Base-by-base conservation (phyloP, 2,888 invertebrate species). In the Macrophya annulata region DNA sequence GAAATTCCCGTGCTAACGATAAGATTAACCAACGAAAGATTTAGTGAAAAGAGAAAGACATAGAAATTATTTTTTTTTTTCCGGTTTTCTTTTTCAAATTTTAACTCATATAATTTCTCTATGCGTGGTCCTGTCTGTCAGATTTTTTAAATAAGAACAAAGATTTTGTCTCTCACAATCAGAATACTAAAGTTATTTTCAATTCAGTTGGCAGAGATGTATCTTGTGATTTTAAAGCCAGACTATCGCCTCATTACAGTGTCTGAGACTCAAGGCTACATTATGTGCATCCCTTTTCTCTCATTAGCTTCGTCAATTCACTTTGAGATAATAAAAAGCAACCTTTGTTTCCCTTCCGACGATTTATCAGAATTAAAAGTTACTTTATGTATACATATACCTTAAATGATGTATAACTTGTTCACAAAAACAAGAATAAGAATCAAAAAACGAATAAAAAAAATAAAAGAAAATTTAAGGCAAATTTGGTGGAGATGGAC, bases 221-320 rank as follows among this genome's bases (percentile, higher is more conserved):
- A 77, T 51, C 51, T 55, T 31, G 77, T 55, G 77, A 77, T 37
- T 77, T 37, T 77, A 9, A 43, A 77, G 51, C 77, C 77, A 77
- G 77, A 77, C 77, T 81, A 65, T 65, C 81, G 81, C 62, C 81
- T 81, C 81, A 43, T 81, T 81, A 81, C 81, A 10, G 59, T 17
- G 62, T 81, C 81, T 81, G 81, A 40, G 81, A 81, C 15, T 31
- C 81, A 43, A 62, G 62, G 81, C 81, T 76, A 45, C 45, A 45
- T 77, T 55, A 55, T 55, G 25, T 55, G 4, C 51, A 37, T 51
- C 62, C 81, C 10, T 62, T 81, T 81, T 62, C 81, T 62, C 81
- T 81, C 81, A 62, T 81, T 81, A 81, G 81, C 62, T 43, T 81
- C 43, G 59, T 62, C 62, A 37, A 77, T 77, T 37, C 77, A 17